Evolutionary conservation across 2,888 invertebrate species (phyloP), one percentile per base, ranked within the genome.

Genomic region (Minunthozetes semirufus): DNA sequence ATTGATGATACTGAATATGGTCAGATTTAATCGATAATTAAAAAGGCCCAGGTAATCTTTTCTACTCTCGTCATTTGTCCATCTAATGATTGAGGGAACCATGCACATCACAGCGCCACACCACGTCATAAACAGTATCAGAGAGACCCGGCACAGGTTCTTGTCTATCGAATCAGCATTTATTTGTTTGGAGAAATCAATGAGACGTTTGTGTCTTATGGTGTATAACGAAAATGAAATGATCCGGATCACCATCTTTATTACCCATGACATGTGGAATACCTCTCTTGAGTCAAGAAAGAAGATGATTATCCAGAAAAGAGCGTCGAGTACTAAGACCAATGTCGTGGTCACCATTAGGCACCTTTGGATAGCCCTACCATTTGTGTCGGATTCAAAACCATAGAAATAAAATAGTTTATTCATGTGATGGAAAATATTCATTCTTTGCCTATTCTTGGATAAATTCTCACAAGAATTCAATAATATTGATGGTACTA

Each of bases 361-460:
- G 17, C 5, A 15, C 13, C 17, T 50, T 13, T n/a, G n/a, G 15
- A 13, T 8, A n/a, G 50, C 50, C n/a, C 13, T 50, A 4, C n/a
- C 17, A 4, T 50, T 13, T 15, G n/a, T 50, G 50, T 50, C 50
- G 3, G 50, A 50, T 15, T 50, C 50, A 4, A 50, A 50, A 15
- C 50, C 50, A 50, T 50, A 50, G n/a, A 50, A 50, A n/a, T n/a
- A 50, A 13, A 50, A 50, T 4, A 50, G 50, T 50, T 50, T 50
- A 50, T 50, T 50, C 50, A 50, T 50, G 15, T 50, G 50, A 50
- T 50, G 50, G n/a, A 50, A 50, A 50, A n/a, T 50, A 50, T 50
- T 50, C 50, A 50, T 50, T 33, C 33, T 33, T 4, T 33, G 33
- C 33, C n/a, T n/a, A n/a, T n/a, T 33, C 33, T 33, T 9, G 4